Base-by-base conservation (phyloP, 2,113 vertebrate species). In the Salvelinus namaycush region DNA sequence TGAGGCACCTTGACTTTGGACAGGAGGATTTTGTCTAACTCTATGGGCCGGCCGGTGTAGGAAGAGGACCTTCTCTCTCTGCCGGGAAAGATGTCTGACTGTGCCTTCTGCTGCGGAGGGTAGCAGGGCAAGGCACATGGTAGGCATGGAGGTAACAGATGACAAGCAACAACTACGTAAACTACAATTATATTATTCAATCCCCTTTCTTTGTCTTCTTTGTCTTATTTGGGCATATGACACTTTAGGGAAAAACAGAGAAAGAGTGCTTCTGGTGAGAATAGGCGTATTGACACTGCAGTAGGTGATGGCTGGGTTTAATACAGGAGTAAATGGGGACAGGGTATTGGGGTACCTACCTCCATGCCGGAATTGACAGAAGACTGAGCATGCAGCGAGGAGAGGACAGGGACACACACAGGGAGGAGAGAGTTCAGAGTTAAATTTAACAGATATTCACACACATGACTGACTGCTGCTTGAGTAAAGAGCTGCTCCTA, bases 1-100 rank as follows among this genome's bases (percentile, higher is more conserved):
- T 99, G 97, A 1, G 98, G 97, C 79, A 99, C 97, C 93, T 99
- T 99, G 67, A 99, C 97, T 86, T 98, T 99, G 5, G 96, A 96
- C 85, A 98, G 87, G 70, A 99, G 86, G 76, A 99, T 95, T 93
- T 98, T 99, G 89, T 99, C 98, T 1, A 99, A 92, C 27, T 97
- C 95, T 77, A 99, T 97, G 24, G 98, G 97, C 26, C 97, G 95
- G 14, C 98, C 97, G 13, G 96, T 87, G 74, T 99, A 96, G 0
- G 97, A 97, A 92, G 97, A 97, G 1, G 95, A 96, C 8, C 97
- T 95, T 70, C 96, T 96, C 87, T 97, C 97, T 83, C 97, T 89
- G 13, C 95, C 93, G 4, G 93, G 84, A 75, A 95, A 97, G 9
- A 95, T 92, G 54, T 99, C 97, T 0, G 95, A 90, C 0, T 95